Evolutionary conservation across 1,140 invertebrate species (phyloP).

Genomic region (Sinonovacula constricta): DNA sequence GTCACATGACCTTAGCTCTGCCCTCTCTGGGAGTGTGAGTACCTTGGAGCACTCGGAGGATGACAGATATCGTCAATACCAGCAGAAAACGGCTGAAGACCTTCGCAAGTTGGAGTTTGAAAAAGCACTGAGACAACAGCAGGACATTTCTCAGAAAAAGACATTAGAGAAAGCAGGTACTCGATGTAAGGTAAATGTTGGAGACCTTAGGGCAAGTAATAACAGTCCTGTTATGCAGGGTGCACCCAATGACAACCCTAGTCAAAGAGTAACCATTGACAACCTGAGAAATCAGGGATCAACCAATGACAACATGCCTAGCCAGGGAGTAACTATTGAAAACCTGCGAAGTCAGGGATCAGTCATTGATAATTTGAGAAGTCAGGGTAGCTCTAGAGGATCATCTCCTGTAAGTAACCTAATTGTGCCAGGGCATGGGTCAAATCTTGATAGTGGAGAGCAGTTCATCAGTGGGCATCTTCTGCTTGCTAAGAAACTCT

Average conservation of each 20-base stretch:
- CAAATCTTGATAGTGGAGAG: constrained; percentile 46
- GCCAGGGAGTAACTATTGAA: too few species aligned
- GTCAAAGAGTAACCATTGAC: too few species aligned
- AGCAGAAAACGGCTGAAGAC: constrained; percentile 63
- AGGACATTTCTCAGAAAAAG: too few species aligned
- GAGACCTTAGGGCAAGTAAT: too few species aligned
- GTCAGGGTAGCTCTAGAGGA: constrained; percentile 11
- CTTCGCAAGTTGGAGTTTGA: constrained; percentile 56
- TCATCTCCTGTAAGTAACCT: constrained; percentile 54
- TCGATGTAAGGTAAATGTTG: too few species aligned
- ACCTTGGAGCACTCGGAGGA: constrained; percentile 2
- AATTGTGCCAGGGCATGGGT: constrained; percentile 34
- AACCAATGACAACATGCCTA: too few species aligned
- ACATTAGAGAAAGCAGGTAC: too few species aligned
- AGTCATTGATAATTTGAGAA: not conserved
- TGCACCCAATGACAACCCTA: too few species aligned
- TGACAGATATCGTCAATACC: constrained; percentile 49
- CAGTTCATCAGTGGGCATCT: constrained; percentile 75
- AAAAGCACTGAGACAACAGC: too few species aligned
- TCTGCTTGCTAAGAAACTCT: constrained; percentile 77
- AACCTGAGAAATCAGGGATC: too few species aligned
- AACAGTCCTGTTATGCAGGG: too few species aligned
- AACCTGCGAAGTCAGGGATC: too few species aligned
- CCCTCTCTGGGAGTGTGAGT: constrained; percentile 16
- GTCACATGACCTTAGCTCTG: constrained; percentile 14